Base-by-base conservation (phyloP, 2,888 invertebrate genomes). In the Thereva nobilitata region DNA sequence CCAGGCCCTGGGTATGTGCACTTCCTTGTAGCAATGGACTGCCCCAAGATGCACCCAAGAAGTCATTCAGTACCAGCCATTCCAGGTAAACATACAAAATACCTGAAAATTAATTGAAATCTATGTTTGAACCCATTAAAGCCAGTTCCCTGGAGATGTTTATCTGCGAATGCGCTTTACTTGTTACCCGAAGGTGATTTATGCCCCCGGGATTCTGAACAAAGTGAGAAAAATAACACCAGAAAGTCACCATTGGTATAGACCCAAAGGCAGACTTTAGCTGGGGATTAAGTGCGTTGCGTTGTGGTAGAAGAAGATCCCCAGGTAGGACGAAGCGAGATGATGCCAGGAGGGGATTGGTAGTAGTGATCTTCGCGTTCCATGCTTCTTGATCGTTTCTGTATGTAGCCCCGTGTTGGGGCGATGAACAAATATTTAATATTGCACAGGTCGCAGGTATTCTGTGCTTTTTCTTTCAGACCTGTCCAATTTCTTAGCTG, bases 211-310 rank as follows among this genome's bases (percentile, higher is more conserved):
- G 67, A 59, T 53, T 67, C 45, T 42, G 54, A 61, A 67, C 67
- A 67, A 67, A 67, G 61, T 67, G 67, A 67, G 61, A 59, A 67
- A 67, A 67, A 67, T 67, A 67, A 67, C 67, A 54, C 64, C 54
- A 42, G 4, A 10, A 53, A 53, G 44, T n/a, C 47, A 12, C 41
- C 50, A 34, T 61, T 50, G 61, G 35, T 47, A 61, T 50, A 61
- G 61, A 61, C 35, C 61, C 38, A 40, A 37, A n/a, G 9, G 2
- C 23, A 41, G 61, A 61, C 50, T 37, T 47, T 37, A 50, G 49
- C 40, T 34, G 52, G 23, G 23, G 23, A 23, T 23, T 23, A 23
- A 40, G 61, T 61, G 61, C 50, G 61, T 61, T 40, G 23, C 23
- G 23, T 23, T 23, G 23, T 23, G 23, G 23, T 23, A 23, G 23